phyloP scores from a whole-genome alignment of 2,888 invertebrate species.

The Vanessa cardui region DNA sequence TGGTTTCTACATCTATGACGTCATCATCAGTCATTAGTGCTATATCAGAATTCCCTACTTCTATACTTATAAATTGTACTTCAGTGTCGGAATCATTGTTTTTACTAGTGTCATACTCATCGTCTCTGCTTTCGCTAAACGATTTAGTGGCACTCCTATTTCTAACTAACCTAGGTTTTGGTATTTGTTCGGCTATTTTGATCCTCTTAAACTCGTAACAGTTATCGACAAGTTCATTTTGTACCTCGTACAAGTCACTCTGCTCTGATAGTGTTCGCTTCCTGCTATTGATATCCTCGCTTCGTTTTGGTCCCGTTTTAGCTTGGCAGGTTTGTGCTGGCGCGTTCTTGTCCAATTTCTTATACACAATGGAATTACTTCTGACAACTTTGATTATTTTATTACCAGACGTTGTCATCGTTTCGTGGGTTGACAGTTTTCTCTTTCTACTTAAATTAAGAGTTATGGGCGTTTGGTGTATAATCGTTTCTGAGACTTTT shows the following conservation, averaged over 20 bases:
- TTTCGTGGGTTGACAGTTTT: constrained; percentile 71
- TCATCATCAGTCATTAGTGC: constrained; percentile 58
- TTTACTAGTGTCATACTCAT: constrained; percentile 48
- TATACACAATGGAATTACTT: constrained; percentile 75
- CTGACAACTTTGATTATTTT: constrained; percentile 76
- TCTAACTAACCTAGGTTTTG: constrained; percentile 69
- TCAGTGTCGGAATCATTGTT: constrained; percentile 69
- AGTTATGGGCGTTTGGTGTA: constrained; percentile 60
- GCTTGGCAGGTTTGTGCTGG: constrained; percentile 47
- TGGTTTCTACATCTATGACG: constrained; percentile 63
- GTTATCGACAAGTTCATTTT: constrained; percentile 69
- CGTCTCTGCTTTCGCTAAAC: constrained; percentile 51
- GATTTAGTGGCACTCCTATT: constrained; percentile 51
- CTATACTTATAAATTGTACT: constrained; percentile 70
- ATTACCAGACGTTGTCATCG: constrained; percentile 68
- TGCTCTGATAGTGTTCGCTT: constrained; percentile 71
- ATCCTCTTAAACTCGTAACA: constrained; percentile 73
- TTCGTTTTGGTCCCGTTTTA: constrained; percentile 54
- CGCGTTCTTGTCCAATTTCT: constrained; percentile 61
- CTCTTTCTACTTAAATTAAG: constrained; percentile 68
- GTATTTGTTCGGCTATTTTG: constrained; percentile 60
- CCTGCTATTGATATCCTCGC: constrained; percentile 55
- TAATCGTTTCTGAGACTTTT: constrained; percentile 50
- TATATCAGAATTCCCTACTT: constrained; percentile 52
- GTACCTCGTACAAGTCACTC: constrained; percentile 65